Evolutionary conservation across 2,113 vertebrate species (phyloP).

Genomic region (Machaerirhynchus nigripectus): DNA sequence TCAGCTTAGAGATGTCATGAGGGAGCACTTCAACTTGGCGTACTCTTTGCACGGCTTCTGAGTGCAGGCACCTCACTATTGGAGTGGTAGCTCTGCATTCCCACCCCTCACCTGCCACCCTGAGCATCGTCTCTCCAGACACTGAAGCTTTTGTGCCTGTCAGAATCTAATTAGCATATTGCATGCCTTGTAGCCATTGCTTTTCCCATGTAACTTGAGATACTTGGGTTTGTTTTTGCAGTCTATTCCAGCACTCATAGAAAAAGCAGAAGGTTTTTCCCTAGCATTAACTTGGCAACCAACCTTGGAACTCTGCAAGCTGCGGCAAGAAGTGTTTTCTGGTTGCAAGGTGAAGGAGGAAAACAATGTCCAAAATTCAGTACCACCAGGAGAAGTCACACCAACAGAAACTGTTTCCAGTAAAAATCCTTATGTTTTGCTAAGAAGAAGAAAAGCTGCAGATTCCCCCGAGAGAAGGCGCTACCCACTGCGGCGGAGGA

Average conservation of each 20-base stretch:
- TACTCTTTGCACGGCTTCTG: background rate
- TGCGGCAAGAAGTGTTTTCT: conserved; percentile 75
- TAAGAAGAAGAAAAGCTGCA: conserved; percentile 45
- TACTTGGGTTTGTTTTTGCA: conserved; percentile 52
- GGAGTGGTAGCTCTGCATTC: background rate
- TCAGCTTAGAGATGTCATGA: background rate
- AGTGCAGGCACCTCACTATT: background rate
- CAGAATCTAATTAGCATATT: background rate
- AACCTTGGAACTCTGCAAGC: conserved; percentile 67
- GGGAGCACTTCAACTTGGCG: background rate
- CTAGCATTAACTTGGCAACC: conserved; percentile 77
- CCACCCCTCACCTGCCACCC: background rate
- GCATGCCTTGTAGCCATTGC: background rate
- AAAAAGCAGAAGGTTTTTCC: conserved; percentile 83
- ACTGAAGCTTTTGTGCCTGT: background rate
- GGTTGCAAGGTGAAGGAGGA: background rate
- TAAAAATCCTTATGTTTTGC: conserved; percentile 6
- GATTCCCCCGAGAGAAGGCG: conserved; percentile 14
- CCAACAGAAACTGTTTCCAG: conserved; percentile 28
- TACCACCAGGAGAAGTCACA: conserved; percentile 59
- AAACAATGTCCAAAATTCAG: background rate
- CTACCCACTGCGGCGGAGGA: conserved; percentile 67
- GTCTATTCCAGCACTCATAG: conserved; percentile 79
- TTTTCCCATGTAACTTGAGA: background rate
- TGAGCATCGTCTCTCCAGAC: background rate